Evolutionary conservation across 2,797 vertebrate species (phyloP).

Genomic region (Onychomys torridus): DNA sequence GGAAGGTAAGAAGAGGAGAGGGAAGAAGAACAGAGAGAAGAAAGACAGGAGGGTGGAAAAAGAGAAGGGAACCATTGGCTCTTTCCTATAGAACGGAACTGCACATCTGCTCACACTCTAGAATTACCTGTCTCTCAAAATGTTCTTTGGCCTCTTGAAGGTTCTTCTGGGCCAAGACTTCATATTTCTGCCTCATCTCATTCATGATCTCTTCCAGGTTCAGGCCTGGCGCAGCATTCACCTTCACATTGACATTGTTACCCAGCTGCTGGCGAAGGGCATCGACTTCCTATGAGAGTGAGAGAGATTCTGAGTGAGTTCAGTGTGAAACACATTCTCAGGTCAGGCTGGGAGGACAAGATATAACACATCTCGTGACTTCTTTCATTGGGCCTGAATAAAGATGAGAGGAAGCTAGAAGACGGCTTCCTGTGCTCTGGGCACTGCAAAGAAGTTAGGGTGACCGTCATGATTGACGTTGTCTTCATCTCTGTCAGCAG

Average conservation of each 20-base stretch:
- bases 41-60: too few relatives aligned
- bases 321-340: neutral
- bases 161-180: slow-evolving; percentile 92
- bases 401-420: neutral
- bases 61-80: neutral
- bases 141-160: slow-evolving; percentile 92
- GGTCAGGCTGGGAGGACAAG: neutral
- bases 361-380: neutral
- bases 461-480: too few relatives aligned
- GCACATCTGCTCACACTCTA: neutral
- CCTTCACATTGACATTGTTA: slow-evolving; percentile 90
- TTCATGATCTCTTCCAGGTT: slow-evolving; percentile 91
- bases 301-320: neutral
- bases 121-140: slow-evolving; percentile 91
- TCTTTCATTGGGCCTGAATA: neutral
- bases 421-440: neutral
- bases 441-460: neutral
- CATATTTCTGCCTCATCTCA: slow-evolving; percentile 94
- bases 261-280: slow-evolving; percentile 72
- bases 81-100: neutral
- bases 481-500: neutral
- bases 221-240: slow-evolving; percentile 92
- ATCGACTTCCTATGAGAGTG: slow-evolving; percentile 77
- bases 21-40: neutral
- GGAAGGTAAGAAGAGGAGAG: neutral